phyloP scores from a whole-genome alignment of 1,140 invertebrate species.

The Bombus vancouverensis region DNA sequence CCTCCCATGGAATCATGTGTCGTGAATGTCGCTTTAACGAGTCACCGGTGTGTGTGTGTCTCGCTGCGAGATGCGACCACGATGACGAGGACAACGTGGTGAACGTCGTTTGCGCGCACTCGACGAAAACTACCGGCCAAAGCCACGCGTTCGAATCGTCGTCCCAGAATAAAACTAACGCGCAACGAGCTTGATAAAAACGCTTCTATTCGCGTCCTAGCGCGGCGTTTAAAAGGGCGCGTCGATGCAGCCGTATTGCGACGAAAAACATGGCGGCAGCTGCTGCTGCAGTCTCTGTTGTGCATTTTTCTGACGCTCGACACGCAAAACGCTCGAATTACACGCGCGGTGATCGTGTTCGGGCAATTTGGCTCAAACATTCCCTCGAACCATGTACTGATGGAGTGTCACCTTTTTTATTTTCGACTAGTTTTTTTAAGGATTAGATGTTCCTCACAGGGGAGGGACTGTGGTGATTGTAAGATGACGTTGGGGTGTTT shows the following conservation, averaged over 20 bases:
- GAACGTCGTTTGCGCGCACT: background rate
- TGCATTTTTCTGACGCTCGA: background rate
- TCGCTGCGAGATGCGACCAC: background rate
- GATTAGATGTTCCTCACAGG: background rate
- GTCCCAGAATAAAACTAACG: constrained; percentile 36
- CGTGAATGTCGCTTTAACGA: constrained; percentile 27
- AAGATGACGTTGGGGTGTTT: background rate
- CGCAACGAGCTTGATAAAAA: background rate
- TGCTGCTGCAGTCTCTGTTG: background rate
- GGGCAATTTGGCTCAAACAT: background rate
- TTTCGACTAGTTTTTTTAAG: background rate
- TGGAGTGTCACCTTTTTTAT: background rate
- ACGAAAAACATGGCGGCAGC: constrained; percentile 27
- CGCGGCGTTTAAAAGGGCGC: too few species aligned
- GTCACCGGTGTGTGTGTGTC: background rate
- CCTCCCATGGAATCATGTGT: background rate
- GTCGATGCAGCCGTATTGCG: background rate
- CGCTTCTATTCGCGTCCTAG: background rate
- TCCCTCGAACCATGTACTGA: too few species aligned
- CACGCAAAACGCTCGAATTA: constrained; percentile 25
- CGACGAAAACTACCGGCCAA: background rate
- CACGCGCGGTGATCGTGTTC: constrained; percentile 6
- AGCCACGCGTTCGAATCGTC: background rate
- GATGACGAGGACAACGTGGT: background rate
- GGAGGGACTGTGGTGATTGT: background rate